phyloP scores from a whole-genome alignment of 1,140 invertebrate genomes.

The Procambarus clarkii region DNA sequence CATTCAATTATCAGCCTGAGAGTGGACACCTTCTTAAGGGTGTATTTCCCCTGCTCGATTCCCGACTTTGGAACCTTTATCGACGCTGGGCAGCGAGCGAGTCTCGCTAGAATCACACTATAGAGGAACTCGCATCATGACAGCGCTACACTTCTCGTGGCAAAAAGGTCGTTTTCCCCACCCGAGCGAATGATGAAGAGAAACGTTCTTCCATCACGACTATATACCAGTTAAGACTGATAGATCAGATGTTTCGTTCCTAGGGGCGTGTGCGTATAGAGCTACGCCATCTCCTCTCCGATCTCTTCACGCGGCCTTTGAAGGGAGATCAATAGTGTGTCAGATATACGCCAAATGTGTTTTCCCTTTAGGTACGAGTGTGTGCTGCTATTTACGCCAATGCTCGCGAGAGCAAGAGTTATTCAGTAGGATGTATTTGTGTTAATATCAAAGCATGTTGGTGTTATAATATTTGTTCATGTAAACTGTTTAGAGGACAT shows the following conservation, averaged over 20 bases:
- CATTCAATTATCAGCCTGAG: conserved; percentile 41
- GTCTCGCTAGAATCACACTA: not conserved
- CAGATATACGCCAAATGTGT: not conserved
- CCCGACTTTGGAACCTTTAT: conserved; percentile 7
- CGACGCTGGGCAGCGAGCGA: conserved; percentile 14
- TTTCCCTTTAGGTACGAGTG: not conserved
- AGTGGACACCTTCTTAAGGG: conserved; percentile 24
- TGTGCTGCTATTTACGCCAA: not conserved
- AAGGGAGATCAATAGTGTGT: not conserved
- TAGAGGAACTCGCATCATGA: not conserved
- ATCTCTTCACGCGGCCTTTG: not conserved
- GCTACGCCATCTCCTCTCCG: too few relatives aligned
- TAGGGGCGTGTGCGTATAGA: not conserved
- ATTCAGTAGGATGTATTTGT: too few relatives aligned
- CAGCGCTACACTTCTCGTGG: not conserved
- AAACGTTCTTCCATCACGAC: not conserved
- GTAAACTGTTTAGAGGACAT: too few relatives aligned
- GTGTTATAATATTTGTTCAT: too few relatives aligned
- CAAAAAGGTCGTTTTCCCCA: not conserved
- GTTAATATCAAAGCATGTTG: too few relatives aligned
- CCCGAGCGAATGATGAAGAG: not conserved
- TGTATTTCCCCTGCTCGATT: conserved; percentile 9
- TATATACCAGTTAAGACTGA: not conserved
- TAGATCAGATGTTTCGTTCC: not conserved
- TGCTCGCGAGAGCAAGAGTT: not conserved